Evolutionary conservation across 2,888 invertebrate genomes (phyloP).

Genomic region (Caenorhabditis imperialis): DNA sequence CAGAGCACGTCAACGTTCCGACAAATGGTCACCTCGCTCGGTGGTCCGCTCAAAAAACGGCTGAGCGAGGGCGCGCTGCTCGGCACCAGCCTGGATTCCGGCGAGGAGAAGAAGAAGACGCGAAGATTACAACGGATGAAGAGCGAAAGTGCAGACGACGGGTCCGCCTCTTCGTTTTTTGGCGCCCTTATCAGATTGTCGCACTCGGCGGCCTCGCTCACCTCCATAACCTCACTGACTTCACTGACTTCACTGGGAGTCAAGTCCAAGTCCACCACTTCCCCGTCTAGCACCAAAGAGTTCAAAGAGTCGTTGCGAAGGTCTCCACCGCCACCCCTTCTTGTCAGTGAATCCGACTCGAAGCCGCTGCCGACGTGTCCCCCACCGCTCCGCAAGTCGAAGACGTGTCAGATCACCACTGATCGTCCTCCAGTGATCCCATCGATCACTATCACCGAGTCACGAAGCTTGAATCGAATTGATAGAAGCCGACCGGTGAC

Average conservation of each 20-base stretch:
- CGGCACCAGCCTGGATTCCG: slow-evolving; percentile 19
- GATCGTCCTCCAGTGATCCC: slow-evolving; percentile 45
- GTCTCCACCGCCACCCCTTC: slow-evolving; percentile 30
- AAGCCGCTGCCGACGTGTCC: slow-evolving; percentile 12
- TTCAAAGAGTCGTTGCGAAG: slow-evolving; percentile 23
- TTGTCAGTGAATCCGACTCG: slow-evolving; percentile 14
- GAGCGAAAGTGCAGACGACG: slow-evolving; percentile 50
- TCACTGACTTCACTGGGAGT: slow-evolving; percentile 7
- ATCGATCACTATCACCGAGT: slow-evolving; percentile 34
- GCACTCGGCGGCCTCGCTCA: slow-evolving; percentile 30
- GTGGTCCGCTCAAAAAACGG: slow-evolving; percentile 57
- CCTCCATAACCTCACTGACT: slow-evolving; percentile 27
- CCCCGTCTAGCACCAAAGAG: slow-evolving; percentile 34
- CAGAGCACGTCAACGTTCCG: slow-evolving; percentile 28
- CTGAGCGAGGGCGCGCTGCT: slow-evolving; percentile 50
- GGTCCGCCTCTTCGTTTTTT: slow-evolving; percentile 41
- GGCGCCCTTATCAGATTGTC: slow-evolving; percentile 56
- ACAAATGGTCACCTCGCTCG: slow-evolving; percentile 42
- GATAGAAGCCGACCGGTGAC: slow-evolving; percentile 40
- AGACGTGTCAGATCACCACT: slow-evolving; percentile 38
- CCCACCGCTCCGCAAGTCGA: slow-evolving; percentile 30
- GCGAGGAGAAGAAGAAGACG: slow-evolving; percentile 26
- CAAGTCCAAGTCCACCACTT: slow-evolving; percentile 11
- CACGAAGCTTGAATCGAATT: slow-evolving; percentile 37
- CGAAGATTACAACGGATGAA: slow-evolving; percentile 42